phyloP scores from a whole-genome alignment of 1,140 invertebrate genomes.

The Ladona fulva region DNA sequence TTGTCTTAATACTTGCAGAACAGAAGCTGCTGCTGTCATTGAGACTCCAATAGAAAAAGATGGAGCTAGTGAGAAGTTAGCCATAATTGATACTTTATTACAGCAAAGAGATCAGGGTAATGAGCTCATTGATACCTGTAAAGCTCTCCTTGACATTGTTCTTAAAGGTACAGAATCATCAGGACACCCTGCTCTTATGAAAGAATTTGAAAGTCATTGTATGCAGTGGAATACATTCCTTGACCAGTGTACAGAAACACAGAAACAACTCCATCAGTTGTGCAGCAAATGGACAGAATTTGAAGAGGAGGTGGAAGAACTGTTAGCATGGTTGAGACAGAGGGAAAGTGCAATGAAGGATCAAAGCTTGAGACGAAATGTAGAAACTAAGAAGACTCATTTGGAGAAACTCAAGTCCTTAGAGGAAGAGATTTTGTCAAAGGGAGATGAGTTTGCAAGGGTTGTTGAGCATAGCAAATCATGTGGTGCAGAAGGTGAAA shows the following conservation, averaged over 20 bases:
- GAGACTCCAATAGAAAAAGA: constrained; percentile 63
- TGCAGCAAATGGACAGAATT: constrained; percentile 71
- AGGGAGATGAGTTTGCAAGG: constrained; percentile 59
- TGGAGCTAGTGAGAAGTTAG: constrained; percentile 60
- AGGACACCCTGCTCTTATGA: constrained; percentile 65
- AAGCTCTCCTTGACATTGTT: constrained; percentile 59
- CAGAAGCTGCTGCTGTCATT: constrained; percentile 51
- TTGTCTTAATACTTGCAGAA: constrained; percentile 60
- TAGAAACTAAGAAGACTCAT: constrained; percentile 71
- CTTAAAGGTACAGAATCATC: constrained; percentile 65
- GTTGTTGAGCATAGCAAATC: constrained; percentile 56
- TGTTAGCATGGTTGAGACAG: constrained; percentile 75
- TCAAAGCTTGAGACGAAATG: constrained; percentile 76
- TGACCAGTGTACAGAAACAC: constrained; percentile 53
- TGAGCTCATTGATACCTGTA: constrained; percentile 57
- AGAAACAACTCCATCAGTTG: constrained; percentile 58
- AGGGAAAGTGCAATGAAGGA: constrained; percentile 80
- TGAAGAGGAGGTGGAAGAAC: constrained; percentile 60
- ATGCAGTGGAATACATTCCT: constrained; percentile 69
- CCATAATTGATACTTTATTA: constrained; percentile 64
- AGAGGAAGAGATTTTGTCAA: constrained; percentile 61
- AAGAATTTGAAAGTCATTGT: constrained; percentile 58
- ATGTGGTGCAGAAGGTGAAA: constrained; percentile 58
- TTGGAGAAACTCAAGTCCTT: constrained; percentile 66
- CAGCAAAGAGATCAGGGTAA: constrained; percentile 64